phyloP scores from a whole-genome alignment of 2,113 vertebrate genomes.

The Theropithecus gelada region DNA sequence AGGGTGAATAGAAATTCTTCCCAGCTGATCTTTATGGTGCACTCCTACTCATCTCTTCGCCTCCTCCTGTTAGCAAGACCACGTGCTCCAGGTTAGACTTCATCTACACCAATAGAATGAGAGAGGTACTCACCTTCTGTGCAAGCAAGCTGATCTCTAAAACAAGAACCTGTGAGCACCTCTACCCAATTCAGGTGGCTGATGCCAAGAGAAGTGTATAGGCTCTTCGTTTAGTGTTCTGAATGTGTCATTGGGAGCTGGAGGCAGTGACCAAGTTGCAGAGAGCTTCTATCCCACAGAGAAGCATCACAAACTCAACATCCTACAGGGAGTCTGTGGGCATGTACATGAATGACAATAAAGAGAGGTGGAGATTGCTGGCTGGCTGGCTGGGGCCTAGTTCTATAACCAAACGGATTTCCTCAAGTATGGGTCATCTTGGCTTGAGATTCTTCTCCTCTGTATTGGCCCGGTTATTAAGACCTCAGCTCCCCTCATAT shows the following conservation, averaged over 20 bases:
- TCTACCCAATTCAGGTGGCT: background rate
- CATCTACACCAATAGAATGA: background rate
- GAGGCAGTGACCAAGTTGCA: too few species aligned
- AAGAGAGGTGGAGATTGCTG: background rate
- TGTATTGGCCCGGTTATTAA: background rate
- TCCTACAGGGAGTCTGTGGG: background rate
- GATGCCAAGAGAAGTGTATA: background rate
- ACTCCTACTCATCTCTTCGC: background rate
- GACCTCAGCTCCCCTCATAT: background rate
- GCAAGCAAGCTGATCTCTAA: too few species aligned
- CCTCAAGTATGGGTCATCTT: background rate
- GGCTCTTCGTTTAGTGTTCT: too few species aligned
- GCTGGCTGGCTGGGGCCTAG: background rate
- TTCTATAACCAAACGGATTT: background rate
- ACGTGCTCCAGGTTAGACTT: background rate
- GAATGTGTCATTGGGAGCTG: background rate
- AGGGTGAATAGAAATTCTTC: background rate
- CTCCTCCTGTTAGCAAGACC: background rate
- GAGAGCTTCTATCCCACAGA: background rate
- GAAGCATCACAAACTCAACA: background rate
- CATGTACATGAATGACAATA: background rate
- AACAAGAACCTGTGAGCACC: background rate
- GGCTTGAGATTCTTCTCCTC: background rate
- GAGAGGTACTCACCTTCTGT: background rate
- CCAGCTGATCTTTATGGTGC: background rate